A percentile compares a stretch with the other conserved stretches of the same genome.
Conservation (phyloP, 2,113 vertebrate genomes). For the Engraulis encrasicolus region DNA sequence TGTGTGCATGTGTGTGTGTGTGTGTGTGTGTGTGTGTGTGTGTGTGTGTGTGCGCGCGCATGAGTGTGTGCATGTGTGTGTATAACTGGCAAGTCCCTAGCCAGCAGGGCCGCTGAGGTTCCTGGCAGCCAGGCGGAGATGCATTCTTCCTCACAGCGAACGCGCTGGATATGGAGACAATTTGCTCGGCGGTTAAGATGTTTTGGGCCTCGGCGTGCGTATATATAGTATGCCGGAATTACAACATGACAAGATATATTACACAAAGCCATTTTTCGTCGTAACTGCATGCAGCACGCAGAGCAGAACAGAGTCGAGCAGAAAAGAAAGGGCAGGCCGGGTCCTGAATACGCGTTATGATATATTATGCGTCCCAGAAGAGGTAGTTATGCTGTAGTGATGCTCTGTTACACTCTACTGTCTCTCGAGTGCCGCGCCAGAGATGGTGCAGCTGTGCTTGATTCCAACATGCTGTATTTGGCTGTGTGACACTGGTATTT, state of each 20-base stretch:
- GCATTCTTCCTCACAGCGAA: slow-evolving; percentile 71
- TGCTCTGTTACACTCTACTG: too few species aligned
- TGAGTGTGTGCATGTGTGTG: too few species aligned
- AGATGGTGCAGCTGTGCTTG: background rate
- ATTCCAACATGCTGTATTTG: background rate
- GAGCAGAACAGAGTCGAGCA: too few species aligned
- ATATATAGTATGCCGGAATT: slow-evolving; percentile 43
- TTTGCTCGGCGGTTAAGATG: slow-evolving; percentile 69
- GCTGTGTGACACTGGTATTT: background rate
- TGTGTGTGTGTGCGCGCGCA: too few species aligned
- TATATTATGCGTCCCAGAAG: background rate
- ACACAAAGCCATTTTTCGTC: slow-evolving; percentile 9
- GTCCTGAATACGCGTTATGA: background rate
- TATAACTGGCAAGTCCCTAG: too few species aligned
- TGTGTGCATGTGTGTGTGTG: too few species aligned
- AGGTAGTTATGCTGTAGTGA: background rate
- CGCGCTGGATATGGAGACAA: slow-evolving; percentile 67
- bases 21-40: too few species aligned
- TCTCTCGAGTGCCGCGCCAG: background rate
- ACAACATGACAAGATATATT: slow-evolving; percentile 20
- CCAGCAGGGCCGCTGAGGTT: slow-evolving; percentile 65
- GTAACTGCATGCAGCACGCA: too few species aligned
- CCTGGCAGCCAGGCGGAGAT: slow-evolving; percentile 63
- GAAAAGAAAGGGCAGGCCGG: too few species aligned
- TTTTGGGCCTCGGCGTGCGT: slow-evolving; percentile 57